A percentile compares a stretch with the other conserved stretches of the same genome.
phyloP scores from a whole-genome alignment of 2,888 invertebrate genomes.

The Ectobius pallidus region DNA sequence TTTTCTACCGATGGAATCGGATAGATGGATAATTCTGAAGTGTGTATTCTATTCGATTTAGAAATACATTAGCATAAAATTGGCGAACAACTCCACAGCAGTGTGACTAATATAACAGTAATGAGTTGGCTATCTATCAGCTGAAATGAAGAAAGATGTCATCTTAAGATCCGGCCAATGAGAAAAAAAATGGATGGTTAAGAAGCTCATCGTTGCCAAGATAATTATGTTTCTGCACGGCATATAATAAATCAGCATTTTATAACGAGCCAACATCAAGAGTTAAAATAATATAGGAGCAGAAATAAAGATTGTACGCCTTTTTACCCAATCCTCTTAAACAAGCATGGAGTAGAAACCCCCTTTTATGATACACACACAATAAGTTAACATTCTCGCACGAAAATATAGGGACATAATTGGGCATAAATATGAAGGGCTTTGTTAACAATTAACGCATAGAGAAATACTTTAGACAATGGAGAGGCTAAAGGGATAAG shows the following conservation, averaged over 20 bases:
- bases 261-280: constrained; percentile 27
- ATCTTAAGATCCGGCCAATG: not conserved
- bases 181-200: not conserved
- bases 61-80: not conserved
- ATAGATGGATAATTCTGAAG: not conserved
- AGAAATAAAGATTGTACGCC: constrained; percentile 19
- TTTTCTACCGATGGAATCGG: no score
- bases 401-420: not conserved
- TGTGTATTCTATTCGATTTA: not conserved
- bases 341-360: constrained; percentile 19
- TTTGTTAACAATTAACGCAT: not conserved
- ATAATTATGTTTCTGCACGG: constrained; percentile 1
- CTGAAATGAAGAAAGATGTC: not conserved
- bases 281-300: constrained; percentile 14
- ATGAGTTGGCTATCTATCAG: constrained; percentile 10
- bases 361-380: not conserved
- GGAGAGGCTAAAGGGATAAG: not conserved
- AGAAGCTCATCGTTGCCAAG: constrained; percentile 23
- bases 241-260: constrained; percentile 13
- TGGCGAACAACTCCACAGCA: no score
- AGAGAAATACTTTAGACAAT: not conserved
- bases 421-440: not conserved
- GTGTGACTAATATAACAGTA: not conserved
- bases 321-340: constrained; percentile 14
- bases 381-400: not conserved